Conservation (phyloP, 2,888 invertebrate genomes). For the Caenorhabditis sinica region DNA sequence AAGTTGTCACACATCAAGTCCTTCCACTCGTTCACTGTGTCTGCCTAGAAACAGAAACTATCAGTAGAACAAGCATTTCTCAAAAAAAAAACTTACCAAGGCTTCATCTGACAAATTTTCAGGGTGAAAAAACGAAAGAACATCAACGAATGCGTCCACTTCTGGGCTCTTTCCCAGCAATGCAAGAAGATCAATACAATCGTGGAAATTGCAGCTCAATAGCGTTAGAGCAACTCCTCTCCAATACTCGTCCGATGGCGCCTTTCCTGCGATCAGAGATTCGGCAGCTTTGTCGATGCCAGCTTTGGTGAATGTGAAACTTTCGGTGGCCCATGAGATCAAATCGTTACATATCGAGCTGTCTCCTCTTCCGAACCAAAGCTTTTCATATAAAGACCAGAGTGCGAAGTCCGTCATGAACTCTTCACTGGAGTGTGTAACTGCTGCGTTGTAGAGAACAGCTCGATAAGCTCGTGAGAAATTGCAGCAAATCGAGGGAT, state of each 20-base stretch:
- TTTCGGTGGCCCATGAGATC: constrained; percentile 69
- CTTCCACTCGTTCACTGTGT: constrained; percentile 63
- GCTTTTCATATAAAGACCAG: constrained; percentile 71
- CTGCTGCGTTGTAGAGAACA: constrained; percentile 65
- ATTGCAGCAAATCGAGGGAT: constrained; percentile 44
- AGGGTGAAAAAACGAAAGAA: constrained; percentile 55
- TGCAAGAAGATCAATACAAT: constrained; percentile 50
- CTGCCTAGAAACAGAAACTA: constrained; percentile 19
- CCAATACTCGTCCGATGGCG: constrained; percentile 50
- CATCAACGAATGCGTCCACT: constrained; percentile 52
- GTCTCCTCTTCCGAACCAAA: constrained; percentile 67
- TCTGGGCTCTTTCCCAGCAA: constrained; percentile 37
- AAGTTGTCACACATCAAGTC: constrained; percentile 55
- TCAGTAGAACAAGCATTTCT: background rate
- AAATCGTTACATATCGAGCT: constrained; percentile 67
- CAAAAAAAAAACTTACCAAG: constrained; percentile 13
- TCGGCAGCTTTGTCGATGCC: constrained; percentile 50
- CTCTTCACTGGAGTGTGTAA: constrained; percentile 38
- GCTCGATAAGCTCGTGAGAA: constrained; percentile 68
- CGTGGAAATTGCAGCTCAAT: constrained; percentile 64
- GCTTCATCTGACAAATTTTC: constrained; percentile 63
- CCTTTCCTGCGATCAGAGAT: background rate
- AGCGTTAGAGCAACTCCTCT: constrained; percentile 52
- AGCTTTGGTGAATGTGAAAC: constrained; percentile 59
- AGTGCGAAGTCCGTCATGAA: constrained; percentile 66